Evolutionary conservation across 2,888 invertebrate genomes (phyloP).

Genomic region (Desoria tigrina): DNA sequence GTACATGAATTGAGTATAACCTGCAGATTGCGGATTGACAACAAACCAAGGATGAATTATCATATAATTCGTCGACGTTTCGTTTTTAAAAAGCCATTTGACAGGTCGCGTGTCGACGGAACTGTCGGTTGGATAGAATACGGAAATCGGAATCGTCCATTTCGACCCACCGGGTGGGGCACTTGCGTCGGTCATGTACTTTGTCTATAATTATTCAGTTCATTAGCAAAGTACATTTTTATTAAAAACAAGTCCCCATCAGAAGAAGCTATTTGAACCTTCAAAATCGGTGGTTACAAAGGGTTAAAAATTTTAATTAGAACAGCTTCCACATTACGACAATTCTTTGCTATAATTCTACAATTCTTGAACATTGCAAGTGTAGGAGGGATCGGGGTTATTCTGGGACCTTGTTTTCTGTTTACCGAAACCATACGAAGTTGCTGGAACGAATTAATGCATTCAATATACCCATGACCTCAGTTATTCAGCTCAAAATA

Average conservation of each 20-base stretch:
- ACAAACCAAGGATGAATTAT: constrained; percentile 27
- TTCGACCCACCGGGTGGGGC: not conserved
- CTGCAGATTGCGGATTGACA: constrained; percentile 42
- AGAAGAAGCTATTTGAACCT: too few relatives aligned
- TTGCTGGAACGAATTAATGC: too few relatives aligned
- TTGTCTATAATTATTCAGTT: not conserved
- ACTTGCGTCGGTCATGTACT: not conserved
- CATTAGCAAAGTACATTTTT: not conserved
- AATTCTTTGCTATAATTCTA: too few relatives aligned
- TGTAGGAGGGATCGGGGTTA: too few relatives aligned
- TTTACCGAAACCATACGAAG: too few relatives aligned
- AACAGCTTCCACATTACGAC: too few relatives aligned
- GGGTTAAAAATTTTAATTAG: too few relatives aligned
- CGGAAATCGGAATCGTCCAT: constrained; percentile 30
- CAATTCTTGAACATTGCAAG: too few relatives aligned
- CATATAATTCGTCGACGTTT: not conserved
- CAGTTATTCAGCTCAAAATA: too few relatives aligned
- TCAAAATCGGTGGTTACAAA: too few relatives aligned
- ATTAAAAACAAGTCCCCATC: not conserved
- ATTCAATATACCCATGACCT: too few relatives aligned
- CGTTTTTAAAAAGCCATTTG: constrained; percentile 15
- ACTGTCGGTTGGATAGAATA: constrained; percentile 9
- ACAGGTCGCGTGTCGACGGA: constrained; percentile 12
- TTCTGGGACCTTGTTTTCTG: too few relatives aligned
- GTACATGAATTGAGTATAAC: constrained; percentile 20